These are phyloP conservation scores for Chamaetylas fuelleborni DNA, from an alignment of 2,113 vertebrate genomes.

Conservation along the genomic window DNA sequence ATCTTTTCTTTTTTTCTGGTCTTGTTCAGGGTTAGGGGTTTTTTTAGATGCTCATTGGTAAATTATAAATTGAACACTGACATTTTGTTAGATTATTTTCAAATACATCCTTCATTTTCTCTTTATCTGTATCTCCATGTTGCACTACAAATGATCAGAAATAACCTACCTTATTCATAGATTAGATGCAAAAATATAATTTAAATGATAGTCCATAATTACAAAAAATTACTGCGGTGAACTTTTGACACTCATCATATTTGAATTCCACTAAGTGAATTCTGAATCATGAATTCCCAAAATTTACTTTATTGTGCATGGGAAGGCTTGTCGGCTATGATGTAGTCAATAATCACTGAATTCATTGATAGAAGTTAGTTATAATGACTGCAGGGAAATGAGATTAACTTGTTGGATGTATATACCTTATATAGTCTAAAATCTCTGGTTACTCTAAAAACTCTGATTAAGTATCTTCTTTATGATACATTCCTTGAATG, in stretches of 20 bases:
- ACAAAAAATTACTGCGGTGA: not conserved
- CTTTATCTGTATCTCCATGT: not conserved
- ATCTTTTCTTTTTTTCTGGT: not conserved
- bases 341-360: not conserved
- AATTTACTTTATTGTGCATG: not conserved
- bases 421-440: not conserved
- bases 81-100: not conserved
- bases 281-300: not conserved
- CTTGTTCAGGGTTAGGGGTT: not conserved
- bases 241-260: not conserved
- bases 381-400: not conserved
- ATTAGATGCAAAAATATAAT: not conserved
- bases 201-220: not conserved
- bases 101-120: not conserved
- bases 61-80: not conserved
- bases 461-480: not conserved
- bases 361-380: not conserved
- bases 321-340: not conserved
- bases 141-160: not conserved
- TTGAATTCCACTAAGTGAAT: not conserved
- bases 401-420: not conserved
- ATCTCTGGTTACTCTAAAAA: not conserved
- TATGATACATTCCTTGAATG: not conserved
- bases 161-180: not conserved
- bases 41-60: not conserved